Conservation (phyloP, 2,888 invertebrate species). For the Itoplectis maculator region DNA sequence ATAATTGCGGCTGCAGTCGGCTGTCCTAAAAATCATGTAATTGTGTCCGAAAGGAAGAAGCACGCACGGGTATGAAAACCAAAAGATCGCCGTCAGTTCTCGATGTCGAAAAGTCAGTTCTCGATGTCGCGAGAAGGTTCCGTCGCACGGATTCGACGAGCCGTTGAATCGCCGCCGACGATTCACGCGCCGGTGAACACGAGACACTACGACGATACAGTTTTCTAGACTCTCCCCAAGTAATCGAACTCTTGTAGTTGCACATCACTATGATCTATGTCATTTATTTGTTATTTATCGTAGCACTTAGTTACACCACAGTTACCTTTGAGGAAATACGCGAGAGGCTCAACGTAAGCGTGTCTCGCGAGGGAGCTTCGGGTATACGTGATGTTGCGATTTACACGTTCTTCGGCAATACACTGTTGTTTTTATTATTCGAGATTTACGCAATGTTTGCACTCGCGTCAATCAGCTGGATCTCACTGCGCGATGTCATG, state of each 20-base stretch:
- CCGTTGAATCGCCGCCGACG: conserved; percentile 14
- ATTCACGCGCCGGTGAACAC: conserved; percentile 3
- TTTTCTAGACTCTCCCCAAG: conserved; percentile 57
- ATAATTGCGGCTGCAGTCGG: conserved; percentile 87
- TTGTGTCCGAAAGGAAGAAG: conserved; percentile 30
- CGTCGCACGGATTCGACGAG: conserved; percentile 17
- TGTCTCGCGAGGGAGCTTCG: conserved; percentile 10
- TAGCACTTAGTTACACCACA: conserved; percentile 58
- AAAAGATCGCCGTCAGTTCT: conserved; percentile 31
- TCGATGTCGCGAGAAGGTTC: conserved; percentile 9
- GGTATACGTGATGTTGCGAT: conserved; percentile 21
- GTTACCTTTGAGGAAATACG: conserved; percentile 59
- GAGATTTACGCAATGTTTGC: conserved; percentile 43
- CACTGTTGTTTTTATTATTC: conserved; percentile 42
- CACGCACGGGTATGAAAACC: conserved; percentile 32
- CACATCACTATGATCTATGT: conserved; percentile 61
- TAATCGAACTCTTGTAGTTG: conserved; percentile 57
- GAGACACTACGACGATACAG: conserved; percentile 23
- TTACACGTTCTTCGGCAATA: conserved; percentile 6
- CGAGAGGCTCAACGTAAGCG: conserved; percentile 2
- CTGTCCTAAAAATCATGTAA: conserved; percentile 78
- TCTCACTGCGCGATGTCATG: conserved; percentile 36
- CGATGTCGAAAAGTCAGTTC: conserved; percentile 14
- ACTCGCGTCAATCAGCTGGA: conserved; percentile 46
- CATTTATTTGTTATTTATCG: conserved; percentile 62